These are phyloP conservation scores for Graptemys geographica DNA, from an alignment of 2,797 vertebrate genomes.

Conservation along the genomic window DNA sequence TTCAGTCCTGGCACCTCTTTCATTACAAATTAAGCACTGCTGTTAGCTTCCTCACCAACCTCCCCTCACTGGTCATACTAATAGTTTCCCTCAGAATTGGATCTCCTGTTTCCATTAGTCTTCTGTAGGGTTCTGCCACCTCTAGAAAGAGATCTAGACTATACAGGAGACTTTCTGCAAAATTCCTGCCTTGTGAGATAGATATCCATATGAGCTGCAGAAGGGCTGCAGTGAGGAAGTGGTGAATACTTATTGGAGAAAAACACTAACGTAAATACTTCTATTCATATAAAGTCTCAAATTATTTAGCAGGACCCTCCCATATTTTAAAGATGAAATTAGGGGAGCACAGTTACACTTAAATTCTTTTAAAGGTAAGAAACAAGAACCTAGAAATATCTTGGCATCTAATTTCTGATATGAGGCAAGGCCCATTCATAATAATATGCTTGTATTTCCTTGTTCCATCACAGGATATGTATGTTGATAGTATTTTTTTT, in stretches of 20 bases:
- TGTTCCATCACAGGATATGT: not conserved
- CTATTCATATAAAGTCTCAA: not conserved
- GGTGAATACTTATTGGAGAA: not conserved
- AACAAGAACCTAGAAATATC: not conserved
- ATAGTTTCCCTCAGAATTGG: not conserved
- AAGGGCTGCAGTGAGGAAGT: not conserved
- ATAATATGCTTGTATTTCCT: not conserved
- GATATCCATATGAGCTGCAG: not conserved
- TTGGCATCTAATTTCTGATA: not conserved
- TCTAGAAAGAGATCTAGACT: not conserved
- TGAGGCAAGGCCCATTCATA: not conserved
- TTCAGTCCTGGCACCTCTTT: no score
- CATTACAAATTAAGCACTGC: no score
- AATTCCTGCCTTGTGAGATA: not conserved
- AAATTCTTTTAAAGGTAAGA: not conserved
- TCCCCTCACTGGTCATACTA: not conserved
- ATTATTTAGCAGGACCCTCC: not conserved
- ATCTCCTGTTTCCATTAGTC: not conserved
- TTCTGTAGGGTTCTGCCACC: not conserved
- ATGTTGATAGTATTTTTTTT: not conserved
- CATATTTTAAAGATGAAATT: not conserved
- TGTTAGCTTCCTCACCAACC: no score
- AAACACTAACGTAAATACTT: not conserved
- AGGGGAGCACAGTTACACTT: not conserved
- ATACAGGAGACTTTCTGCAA: not conserved